Conservation (phyloP, 2,113 vertebrate species). For the Todiramphus saurophagus region DNA sequence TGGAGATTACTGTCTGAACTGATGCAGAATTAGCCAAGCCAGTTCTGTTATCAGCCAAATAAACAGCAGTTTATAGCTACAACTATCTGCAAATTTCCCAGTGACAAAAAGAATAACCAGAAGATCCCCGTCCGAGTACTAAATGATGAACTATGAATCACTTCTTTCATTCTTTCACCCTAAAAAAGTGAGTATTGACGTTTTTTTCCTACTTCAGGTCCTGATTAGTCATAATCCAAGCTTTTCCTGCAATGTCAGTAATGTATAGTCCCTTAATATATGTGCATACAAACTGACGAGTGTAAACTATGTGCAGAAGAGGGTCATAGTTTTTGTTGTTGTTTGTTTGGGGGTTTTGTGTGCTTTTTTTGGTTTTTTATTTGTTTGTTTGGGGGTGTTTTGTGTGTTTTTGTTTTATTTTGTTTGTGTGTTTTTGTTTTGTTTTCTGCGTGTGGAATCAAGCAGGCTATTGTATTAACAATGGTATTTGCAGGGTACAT, state of each 20-base stretch:
- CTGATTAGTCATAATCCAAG: background rate
- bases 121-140: background rate
- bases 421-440: too few relatives aligned
- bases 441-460: background rate
- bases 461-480: background rate
- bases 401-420: too few relatives aligned
- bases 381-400: too few relatives aligned
- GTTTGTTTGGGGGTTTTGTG: too few relatives aligned
- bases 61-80: background rate
- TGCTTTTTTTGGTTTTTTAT: too few relatives aligned
- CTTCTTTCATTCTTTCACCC: background rate
- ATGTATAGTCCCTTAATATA: background rate
- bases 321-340: too few relatives aligned
- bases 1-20: background rate
- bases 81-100: background rate
- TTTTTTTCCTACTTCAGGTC: background rate
- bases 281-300: background rate
- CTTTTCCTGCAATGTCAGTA: background rate
- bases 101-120: background rate
- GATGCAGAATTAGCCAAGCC: background rate
- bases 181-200: background rate
- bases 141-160: background rate
- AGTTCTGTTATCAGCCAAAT: background rate
- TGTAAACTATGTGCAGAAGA: background rate
- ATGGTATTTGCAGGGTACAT: background rate